Evolutionary conservation across 2,888 invertebrate genomes (phyloP).

Genomic region (Drosophila seclusa): DNA sequence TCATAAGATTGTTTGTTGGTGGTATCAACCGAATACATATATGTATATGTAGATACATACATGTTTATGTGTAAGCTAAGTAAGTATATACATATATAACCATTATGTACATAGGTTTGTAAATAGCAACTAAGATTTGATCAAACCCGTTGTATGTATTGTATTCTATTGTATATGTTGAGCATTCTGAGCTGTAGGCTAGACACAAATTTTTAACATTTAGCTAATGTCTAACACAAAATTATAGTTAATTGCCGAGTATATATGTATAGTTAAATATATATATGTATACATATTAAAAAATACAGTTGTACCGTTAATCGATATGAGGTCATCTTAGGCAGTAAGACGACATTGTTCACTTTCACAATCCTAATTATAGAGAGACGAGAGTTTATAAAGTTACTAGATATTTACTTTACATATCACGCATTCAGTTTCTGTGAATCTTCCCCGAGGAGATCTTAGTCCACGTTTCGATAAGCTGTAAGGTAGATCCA

Average conservation of each 20-base stretch:
- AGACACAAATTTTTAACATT: constrained; percentile 65
- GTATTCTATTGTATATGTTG: constrained; percentile 26
- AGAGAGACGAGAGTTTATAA: constrained; percentile 19
- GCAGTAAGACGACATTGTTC: constrained; percentile 8
- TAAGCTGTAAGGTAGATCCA: constrained; percentile 46
- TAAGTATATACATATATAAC: constrained; percentile 11
- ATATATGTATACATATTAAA: neutral
- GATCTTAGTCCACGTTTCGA: constrained; percentile 18
- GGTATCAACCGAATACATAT: constrained; percentile 20
- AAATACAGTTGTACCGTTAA: constrained; percentile 26
- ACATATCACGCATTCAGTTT: constrained; percentile 56
- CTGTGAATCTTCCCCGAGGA: constrained; percentile 8
- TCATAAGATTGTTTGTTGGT: constrained; percentile 57
- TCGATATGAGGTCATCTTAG: constrained; percentile 39
- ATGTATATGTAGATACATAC: constrained; percentile 8
- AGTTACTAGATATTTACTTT: constrained; percentile 29
- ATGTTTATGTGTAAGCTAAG: neutral
- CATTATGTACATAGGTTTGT: constrained; percentile 40
- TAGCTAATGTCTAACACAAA: constrained; percentile 46
- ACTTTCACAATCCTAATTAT: constrained; percentile 19
- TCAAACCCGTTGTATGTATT: constrained; percentile 38
- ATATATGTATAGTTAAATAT: constrained; percentile 11
- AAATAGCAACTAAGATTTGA: constrained; percentile 49
- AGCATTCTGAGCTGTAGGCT: constrained; percentile 57
- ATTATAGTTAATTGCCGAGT: constrained; percentile 36